Base-by-base conservation (phyloP, 1,140 invertebrate species). In the Carposina sasakii region DNA sequence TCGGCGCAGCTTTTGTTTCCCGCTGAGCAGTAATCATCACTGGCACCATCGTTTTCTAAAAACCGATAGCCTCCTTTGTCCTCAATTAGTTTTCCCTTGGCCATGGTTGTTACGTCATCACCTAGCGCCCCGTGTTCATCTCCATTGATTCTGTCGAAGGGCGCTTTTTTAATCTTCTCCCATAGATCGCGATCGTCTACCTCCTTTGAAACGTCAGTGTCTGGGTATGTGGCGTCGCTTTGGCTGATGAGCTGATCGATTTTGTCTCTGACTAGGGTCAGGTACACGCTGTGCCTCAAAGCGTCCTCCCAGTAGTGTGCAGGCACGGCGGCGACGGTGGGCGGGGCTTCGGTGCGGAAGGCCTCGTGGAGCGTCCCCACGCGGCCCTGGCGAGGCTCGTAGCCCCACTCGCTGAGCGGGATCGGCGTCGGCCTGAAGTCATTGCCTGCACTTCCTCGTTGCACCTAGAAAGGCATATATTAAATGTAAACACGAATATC, bases 71-170 rank as follows among this genome's bases (percentile, higher is more conserved):
- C 84, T 22, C 76, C 73, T 0, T 63, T 52, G n/a, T 82, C 65
- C 49, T 86, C 76, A 50, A 89, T 76, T 19, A 90, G 58, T 39
- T 87, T 83, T n/a, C 90, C 90, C 56, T 82, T 86, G 2, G 89
- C 87, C 60, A 90, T 59, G 22, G 88, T 85, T 0, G 87, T 85
- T 13, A 90, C 87, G 44, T 91, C 90, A n/a, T n/a, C n/a, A n/a
- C 89, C 88, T 41, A 87, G 87, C 10, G 81, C 75, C 19, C 76
- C 57, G 1, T 74, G 74, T 20, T 78, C 69, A 9, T 78, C 70
- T 26, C 77, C 71, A 21, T 59, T 57, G 23, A 82, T 63, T 46
- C 81, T 82, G 28, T 87, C 67, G 53, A 90, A 87, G 0, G 87
- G 87, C 1, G 89, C 87, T 15, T 64, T 67, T 63, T 85, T 78